Conservation (phyloP, 2,888 invertebrate species). For the Lumbricus terrestris region DNA sequence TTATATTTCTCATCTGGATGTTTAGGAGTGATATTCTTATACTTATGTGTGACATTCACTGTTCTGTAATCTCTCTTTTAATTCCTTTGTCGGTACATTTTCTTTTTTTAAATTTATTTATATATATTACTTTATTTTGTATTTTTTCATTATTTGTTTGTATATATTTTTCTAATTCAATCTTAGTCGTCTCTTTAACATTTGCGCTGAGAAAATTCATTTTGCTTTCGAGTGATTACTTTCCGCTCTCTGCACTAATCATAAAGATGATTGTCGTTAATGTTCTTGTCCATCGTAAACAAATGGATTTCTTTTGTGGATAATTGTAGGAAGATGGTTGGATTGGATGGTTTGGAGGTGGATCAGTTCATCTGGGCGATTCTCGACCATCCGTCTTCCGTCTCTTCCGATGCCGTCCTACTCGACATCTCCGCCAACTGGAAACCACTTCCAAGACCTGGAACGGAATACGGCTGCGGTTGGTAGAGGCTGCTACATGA, state of each 20-base stretch:
- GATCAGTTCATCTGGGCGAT: conserved; percentile 29
- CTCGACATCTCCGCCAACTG: conserved; percentile 23
- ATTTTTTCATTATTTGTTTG: not conserved
- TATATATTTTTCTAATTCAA: too few species aligned
- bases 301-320: not conserved
- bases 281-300: not conserved
- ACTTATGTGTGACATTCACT: too few species aligned
- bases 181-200: not conserved
- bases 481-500: not conserved
- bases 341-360: conserved; percentile 23
- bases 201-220: not conserved
- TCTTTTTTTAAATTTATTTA: not conserved
- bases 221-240: not conserved
- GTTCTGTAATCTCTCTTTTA: not conserved
- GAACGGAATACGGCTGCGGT: not conserved
- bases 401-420: conserved; percentile 18
- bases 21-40: too few species aligned
- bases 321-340: conserved; percentile 20
- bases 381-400: conserved; percentile 14
- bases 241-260: not conserved
- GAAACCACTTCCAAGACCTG: conserved; percentile 12
- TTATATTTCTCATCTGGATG: too few species aligned
- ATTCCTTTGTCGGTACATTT: not conserved
- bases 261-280: not conserved
- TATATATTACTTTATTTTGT: not conserved